phyloP scores from a whole-genome alignment of 2,113 vertebrate species.

The Vombatus ursinus region DNA sequence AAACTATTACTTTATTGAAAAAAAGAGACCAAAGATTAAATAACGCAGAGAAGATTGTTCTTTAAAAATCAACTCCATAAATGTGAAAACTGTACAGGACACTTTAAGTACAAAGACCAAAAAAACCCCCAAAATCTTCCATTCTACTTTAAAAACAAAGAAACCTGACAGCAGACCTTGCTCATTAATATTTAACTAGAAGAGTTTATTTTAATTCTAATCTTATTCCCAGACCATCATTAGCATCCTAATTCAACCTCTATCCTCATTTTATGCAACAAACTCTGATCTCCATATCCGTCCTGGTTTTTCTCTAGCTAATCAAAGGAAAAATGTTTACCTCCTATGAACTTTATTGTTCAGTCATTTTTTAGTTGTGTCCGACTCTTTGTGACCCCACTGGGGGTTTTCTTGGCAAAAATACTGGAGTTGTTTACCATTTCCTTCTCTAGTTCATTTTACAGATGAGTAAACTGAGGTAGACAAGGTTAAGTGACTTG shows the following conservation, averaged over 20 bases:
- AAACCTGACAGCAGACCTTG: not conserved
- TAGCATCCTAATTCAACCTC: not conserved
- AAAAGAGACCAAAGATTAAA: not conserved
- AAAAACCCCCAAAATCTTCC: not conserved
- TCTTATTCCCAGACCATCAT: not conserved
- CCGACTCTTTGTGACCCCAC: not conserved
- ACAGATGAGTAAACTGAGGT: not conserved
- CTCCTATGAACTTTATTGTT: not conserved
- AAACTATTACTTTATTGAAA: not conserved
- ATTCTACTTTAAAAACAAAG: not conserved
- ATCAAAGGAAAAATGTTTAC: not conserved
- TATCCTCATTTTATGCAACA: not conserved
- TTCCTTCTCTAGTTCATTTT: not conserved
- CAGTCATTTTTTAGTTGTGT: not conserved
- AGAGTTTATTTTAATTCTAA: not conserved
- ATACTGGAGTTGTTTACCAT: no score
- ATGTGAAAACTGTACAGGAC: not conserved
- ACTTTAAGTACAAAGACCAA: not conserved
- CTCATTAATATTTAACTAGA: slow-evolving; percentile 2
- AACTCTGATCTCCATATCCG: not conserved
- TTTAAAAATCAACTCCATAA: not conserved
- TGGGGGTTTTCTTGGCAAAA: no score
- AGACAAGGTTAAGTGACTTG: not conserved
- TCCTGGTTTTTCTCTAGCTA: not conserved
- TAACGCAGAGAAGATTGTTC: not conserved